Evolutionary conservation across 2,797 vertebrate genomes (phyloP).

Genomic region (Hippocampus kuda): DNA sequence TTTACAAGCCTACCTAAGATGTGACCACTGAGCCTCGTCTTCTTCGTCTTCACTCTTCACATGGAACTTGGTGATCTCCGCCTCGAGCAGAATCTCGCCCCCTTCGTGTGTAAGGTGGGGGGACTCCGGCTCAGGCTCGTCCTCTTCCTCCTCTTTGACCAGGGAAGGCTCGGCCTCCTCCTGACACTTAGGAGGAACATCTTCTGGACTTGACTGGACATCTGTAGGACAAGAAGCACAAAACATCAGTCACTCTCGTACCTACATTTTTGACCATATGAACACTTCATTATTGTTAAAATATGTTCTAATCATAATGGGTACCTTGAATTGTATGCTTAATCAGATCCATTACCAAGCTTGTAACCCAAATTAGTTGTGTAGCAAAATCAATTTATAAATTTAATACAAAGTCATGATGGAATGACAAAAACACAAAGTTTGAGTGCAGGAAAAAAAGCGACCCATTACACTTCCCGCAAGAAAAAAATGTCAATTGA

Average conservation of each 20-base stretch:
- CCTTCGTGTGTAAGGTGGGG: not conserved
- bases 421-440: too few relatives aligned
- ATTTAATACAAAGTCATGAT: too few relatives aligned
- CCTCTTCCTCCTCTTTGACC: not conserved
- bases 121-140: not conserved
- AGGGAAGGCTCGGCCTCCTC: not conserved
- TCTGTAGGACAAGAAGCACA: not conserved
- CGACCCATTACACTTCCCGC: too few relatives aligned
- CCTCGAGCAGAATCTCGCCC: not conserved
- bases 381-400: too few relatives aligned
- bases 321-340: too few relatives aligned
- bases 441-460: too few relatives aligned
- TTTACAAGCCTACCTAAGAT: not conserved
- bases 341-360: too few relatives aligned
- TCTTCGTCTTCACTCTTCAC: not conserved
- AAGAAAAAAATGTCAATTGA: too few relatives aligned
- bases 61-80: not conserved
- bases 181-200: not conserved
- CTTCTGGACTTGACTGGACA: not conserved
- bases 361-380: too few relatives aligned
- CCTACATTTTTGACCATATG: too few relatives aligned
- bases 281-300: too few relatives aligned
- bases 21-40: not conserved
- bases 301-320: too few relatives aligned
- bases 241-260: not conserved